A percentile compares a stretch with the other conserved stretches of the same genome.
These are phyloP conservation scores for Ceratosolen solmsi DNA, from an alignment of 1,140 invertebrate species.

Conservation along the genomic window DNA sequence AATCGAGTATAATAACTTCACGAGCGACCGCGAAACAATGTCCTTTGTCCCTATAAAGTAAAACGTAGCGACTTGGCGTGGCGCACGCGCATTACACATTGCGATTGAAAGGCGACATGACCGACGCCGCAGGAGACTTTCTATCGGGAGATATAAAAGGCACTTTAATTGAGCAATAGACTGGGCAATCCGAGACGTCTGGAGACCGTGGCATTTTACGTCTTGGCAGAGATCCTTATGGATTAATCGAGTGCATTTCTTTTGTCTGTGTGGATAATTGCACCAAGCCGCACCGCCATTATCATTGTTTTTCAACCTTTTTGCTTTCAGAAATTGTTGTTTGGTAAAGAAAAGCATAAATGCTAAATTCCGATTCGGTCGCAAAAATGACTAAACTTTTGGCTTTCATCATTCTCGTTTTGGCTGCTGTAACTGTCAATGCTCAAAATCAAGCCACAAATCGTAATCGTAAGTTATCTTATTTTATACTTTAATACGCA, in stretches of 20 bases:
- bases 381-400: constrained; percentile 64
- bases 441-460: constrained; percentile 59
- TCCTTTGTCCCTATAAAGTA: not conserved
- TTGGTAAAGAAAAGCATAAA: constrained; percentile 55
- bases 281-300: not conserved
- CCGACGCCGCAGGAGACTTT: not conserved
- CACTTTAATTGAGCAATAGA: constrained; percentile 19
- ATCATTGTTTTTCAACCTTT: constrained; percentile 8
- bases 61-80: not conserved
- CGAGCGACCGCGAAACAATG: not conserved
- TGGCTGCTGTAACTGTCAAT: constrained; percentile 62
- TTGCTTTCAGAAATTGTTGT: constrained; percentile 43
- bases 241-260: not conserved
- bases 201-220: not conserved
- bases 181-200: constrained; percentile 27
- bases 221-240: not conserved
- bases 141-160: constrained; percentile 6
- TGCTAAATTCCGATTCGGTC: constrained; percentile 47
- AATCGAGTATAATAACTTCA: no score
- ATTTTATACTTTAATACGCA: no score
- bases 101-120: no score
- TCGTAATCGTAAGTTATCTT: constrained; percentile 61
- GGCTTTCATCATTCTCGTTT: constrained; percentile 60
- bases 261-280: not conserved
- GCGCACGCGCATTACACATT: not conserved